Evolutionary conservation across 2,113 vertebrate species (phyloP).

Genomic region (Erythrocercus mccallii): DNA sequence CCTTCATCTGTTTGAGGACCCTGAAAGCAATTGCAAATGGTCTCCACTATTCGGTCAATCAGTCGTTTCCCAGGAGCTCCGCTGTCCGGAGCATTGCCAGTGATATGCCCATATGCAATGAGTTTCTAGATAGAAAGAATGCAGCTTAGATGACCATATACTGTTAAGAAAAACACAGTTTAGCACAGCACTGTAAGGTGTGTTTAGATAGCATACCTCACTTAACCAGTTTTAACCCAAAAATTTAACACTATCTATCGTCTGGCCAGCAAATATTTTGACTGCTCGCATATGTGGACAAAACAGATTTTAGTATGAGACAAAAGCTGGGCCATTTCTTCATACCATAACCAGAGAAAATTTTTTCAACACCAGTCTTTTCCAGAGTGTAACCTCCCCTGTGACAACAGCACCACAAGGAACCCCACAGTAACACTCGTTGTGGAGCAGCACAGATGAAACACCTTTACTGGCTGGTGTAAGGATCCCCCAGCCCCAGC

Average conservation of each 20-base stretch:
- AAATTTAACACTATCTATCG: neutral
- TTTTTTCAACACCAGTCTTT: neutral
- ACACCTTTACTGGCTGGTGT: neutral
- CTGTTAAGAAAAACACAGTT: neutral
- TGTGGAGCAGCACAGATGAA: neutral
- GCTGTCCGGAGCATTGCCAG: slow-evolving; percentile 91
- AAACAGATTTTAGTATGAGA: neutral
- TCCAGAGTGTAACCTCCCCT: neutral
- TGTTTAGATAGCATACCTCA: neutral
- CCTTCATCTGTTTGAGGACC: slow-evolving; percentile 96
- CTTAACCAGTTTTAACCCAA: neutral
- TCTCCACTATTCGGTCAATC: slow-evolving; percentile 95
- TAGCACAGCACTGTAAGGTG: neutral
- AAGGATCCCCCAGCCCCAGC: neutral
- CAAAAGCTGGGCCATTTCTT: neutral
- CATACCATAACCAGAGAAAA: neutral
- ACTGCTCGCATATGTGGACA: neutral
- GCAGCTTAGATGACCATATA: neutral
- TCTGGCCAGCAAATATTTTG: neutral
- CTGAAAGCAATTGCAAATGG: slow-evolving; percentile 94
- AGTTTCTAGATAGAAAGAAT: slow-evolving; percentile 81
- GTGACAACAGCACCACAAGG: neutral
- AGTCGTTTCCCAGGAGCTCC: slow-evolving; percentile 87
- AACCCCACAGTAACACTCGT: accelerated
- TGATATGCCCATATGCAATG: slow-evolving; percentile 96